Base-by-base conservation (phyloP, 2,797 vertebrate species). In the Eulemur rubriventer region DNA sequence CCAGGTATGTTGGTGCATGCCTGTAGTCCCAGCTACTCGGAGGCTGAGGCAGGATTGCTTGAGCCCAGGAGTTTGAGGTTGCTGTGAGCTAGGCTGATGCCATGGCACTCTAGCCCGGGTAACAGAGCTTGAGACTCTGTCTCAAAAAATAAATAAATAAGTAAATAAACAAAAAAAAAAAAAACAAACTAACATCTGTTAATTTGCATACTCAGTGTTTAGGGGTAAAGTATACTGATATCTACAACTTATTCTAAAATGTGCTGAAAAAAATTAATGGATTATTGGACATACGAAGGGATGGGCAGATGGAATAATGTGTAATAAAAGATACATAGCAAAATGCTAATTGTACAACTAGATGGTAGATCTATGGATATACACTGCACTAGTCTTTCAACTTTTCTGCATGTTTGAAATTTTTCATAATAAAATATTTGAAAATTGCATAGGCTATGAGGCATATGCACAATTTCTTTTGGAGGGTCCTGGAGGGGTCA, bases 211-310 rank as follows among this genome's bases (percentile, higher is more conserved):
- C 35, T 76, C 35, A 20, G 22, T 50, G 38, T 55, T 92, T 26
- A 82, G 18, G 52, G n/a, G 22, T 79, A 48, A 90, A 63, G 38
- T 59, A 61, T 70, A 86, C 12, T 30, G 14, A 57, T 35, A 14
- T 72, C 48, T 72, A 52, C 50, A 96, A 86, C 33, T 70, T 82
- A 89, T 33, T 86, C 67, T 87, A 38, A 96, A 78, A 84, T 35
- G 16, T 6, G 33, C n/a, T 55, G 22, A 12, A 38, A 87, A 87
- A 72, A 38, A 28, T 30, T 41, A 75, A 61, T 55, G 1, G 18
- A 28, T 67, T 67, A 85, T 59, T 78, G 67, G 30, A 63, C 63
- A 20, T 20, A 48, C 4, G 17, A 79, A 93, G 30, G 16, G 46
- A 72, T 24, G 8, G 48, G 75, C 22, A 86, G 6, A 84, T 30